Evolutionary conservation across 37 sponge, comb jelly and placozoan species (phyloP).

Genomic region (Ianthella basta): DNA sequence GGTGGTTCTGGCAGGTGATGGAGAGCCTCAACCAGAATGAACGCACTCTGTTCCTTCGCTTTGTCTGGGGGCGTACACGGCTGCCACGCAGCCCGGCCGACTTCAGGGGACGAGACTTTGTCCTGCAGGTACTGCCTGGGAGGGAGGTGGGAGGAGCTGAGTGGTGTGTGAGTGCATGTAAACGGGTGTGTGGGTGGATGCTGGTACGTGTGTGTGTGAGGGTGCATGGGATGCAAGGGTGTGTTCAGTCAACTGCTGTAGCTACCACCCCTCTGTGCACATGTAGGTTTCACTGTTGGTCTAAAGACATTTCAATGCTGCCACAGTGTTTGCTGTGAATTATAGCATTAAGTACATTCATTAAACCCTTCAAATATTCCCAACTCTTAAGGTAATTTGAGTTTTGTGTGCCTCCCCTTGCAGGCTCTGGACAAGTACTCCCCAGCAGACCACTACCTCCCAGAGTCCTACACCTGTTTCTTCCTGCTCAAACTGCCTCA

Average conservation of each 20-base stretch:
- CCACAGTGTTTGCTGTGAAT: no score
- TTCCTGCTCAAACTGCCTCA: conserved; percentile 95
- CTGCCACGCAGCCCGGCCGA: conserved; percentile 89
- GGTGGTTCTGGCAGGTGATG: conserved; percentile 97
- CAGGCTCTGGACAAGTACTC: conserved; percentile 91
- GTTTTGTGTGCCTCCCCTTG: background rate
- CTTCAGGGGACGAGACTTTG: conserved; percentile 95
- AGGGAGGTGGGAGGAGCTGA: no score
- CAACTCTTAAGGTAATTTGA: no score
- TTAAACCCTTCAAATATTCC: no score
- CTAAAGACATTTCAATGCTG: no score
- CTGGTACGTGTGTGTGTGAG: no score
- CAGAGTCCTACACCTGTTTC: conserved; percentile 98
- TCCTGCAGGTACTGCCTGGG: conserved; percentile 87
- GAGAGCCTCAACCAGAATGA: conserved; percentile 81
- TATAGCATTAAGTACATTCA: no score
- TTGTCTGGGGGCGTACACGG: conserved; percentile 96
- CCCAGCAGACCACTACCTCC: conserved; percentile 92
- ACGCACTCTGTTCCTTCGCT: conserved; percentile 91
- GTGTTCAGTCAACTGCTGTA: no score
- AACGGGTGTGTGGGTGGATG: no score
- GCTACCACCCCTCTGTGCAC: no score
- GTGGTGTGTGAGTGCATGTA: background rate
- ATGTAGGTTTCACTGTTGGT: no score
- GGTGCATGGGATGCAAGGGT: no score